Conservation (phyloP, 1,140 invertebrate species). For the Drosophila funebris region DNA sequence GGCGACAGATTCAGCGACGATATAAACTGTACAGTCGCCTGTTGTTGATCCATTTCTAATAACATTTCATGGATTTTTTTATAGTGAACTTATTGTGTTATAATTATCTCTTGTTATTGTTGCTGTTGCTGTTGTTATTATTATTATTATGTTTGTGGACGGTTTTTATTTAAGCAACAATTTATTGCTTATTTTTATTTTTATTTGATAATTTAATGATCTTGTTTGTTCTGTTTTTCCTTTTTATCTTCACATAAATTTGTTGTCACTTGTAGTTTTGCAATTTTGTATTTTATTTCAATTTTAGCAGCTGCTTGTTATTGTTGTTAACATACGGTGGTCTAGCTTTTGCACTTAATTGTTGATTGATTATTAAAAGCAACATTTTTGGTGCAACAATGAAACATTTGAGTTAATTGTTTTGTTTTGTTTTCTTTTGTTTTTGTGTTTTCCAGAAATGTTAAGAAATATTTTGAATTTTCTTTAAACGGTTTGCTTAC, state of each 20-base stretch:
- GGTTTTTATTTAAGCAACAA: constrained; percentile 25
- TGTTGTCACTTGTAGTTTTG: constrained; percentile 23
- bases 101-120: neutral
- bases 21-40: constrained; percentile 90
- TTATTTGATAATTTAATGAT: constrained; percentile 23
- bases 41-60: constrained; percentile 92
- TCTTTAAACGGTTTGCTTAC: neutral
- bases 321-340: constrained; percentile 58
- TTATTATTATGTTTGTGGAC: constrained; percentile 49
- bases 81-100: constrained; percentile 12
- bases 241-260: neutral
- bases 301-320: constrained; percentile 17
- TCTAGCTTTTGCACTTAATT: constrained; percentile 65
- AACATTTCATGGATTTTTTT: constrained; percentile 86
- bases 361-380: constrained; percentile 46
- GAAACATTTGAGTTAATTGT: constrained; percentile 21
- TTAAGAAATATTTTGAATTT: too few relatives aligned
- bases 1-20: constrained; percentile 93
- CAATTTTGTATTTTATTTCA: constrained; percentile 21
- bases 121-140: constrained; percentile 4
- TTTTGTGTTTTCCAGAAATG: too few relatives aligned
- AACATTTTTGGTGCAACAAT: constrained; percentile 62
- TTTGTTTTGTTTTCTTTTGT: too few relatives aligned
- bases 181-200: constrained; percentile 20
- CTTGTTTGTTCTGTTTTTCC: neutral